phyloP scores from a whole-genome alignment of 2,888 invertebrate genomes.

The Diarsia mendica region DNA sequence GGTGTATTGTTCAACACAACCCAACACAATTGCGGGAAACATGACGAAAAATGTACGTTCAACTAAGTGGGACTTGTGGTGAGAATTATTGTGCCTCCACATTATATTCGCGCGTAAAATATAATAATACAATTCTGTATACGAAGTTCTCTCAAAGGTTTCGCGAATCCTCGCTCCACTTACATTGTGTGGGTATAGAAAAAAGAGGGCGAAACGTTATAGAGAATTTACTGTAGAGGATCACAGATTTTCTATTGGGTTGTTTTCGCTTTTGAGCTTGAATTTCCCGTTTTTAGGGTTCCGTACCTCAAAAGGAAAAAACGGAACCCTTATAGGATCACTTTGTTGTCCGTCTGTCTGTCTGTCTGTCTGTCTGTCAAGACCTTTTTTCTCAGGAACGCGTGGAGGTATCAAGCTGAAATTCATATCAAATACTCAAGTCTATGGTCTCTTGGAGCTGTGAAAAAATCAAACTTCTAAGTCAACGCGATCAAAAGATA shows the following conservation, averaged over 20 bases:
- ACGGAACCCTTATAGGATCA: no score
- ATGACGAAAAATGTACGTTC: slow-evolving; percentile 45
- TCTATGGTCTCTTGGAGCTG: no score
- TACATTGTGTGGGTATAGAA: slow-evolving; percentile 28
- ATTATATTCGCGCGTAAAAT: slow-evolving; percentile 44
- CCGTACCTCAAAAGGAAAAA: no score
- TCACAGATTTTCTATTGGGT: slow-evolving; percentile 27
- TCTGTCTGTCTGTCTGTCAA: no score
- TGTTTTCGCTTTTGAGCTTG: slow-evolving; percentile 22
- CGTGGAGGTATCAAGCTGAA: no score
- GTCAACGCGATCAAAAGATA: no score
- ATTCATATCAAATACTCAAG: no score
- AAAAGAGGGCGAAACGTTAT: slow-evolving; percentile 24
- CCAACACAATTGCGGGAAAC: slow-evolving; percentile 44
- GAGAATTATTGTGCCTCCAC: slow-evolving; percentile 43
- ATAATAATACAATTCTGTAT: slow-evolving; percentile 50
- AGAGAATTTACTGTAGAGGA: slow-evolving; percentile 25
- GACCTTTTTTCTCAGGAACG: no score
- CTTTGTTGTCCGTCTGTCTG: no score
- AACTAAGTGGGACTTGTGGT: slow-evolving; percentile 51
- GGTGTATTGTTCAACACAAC: slow-evolving; percentile 45
- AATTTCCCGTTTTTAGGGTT: background rate
- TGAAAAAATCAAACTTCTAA: no score
- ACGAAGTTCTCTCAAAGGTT: slow-evolving; percentile 41
- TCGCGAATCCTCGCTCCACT: slow-evolving; percentile 39